These are phyloP conservation scores for Phyllostomus discolor DNA, from an alignment of 2,113 vertebrate genomes.

Conservation along the genomic window DNA sequence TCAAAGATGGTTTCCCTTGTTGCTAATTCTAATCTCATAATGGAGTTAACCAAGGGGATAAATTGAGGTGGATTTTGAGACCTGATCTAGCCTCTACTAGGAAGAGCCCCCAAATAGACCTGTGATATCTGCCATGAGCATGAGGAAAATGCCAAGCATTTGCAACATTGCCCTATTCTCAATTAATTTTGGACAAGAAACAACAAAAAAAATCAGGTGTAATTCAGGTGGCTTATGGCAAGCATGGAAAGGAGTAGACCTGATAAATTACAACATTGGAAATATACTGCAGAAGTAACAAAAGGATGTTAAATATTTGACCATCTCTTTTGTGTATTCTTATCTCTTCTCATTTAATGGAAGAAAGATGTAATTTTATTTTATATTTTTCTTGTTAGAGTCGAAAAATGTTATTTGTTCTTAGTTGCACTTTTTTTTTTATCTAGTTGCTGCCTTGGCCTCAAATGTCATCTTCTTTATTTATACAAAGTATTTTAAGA, in stretches of 20 bases:
- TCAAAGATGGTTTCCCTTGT: not conserved
- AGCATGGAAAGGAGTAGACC: not conserved
- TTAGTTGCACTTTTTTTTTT: not conserved
- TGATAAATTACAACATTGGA: not conserved
- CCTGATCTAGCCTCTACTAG: not conserved
- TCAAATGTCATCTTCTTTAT: not conserved
- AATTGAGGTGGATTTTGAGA: not conserved
- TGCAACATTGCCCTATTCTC: not conserved
- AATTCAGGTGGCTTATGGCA: not conserved
- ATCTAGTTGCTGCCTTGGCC: not conserved
- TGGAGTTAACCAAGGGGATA: not conserved
- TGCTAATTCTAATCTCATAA: not conserved
- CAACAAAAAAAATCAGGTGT: not conserved
- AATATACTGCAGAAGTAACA: not conserved
- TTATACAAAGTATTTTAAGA: slow-evolving; percentile 32
- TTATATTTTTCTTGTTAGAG: slow-evolving; percentile 8
- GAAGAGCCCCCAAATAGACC: not conserved
- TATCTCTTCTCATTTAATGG: not conserved
- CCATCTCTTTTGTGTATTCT: not conserved
- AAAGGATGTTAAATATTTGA: not conserved
- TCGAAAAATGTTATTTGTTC: not conserved
- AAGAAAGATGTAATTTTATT: not conserved
- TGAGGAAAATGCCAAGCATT: not conserved
- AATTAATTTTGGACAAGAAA: not conserved
- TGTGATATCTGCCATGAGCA: fast-evolving